Evolutionary conservation across 2,797 vertebrate genomes (phyloP), one percentile per base, ranked within the genome.

Genomic region (Rhodeus uyekii): DNA sequence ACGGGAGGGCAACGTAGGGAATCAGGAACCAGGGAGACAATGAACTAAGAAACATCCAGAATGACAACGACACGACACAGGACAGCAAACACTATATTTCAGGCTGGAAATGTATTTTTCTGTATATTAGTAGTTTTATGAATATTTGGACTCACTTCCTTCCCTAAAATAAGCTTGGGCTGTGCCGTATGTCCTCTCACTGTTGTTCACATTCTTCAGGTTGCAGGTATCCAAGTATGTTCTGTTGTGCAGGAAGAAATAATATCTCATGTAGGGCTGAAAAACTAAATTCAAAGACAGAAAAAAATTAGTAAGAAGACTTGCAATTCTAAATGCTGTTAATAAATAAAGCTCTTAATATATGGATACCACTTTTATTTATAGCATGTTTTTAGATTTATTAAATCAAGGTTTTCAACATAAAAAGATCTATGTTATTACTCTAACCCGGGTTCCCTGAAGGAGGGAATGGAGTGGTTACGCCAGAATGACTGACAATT

Each of bases 221-320:
- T 91, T 91, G 86, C 95, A 95, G 48, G 88, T 89, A 0, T 87
- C 46, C 53, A 85, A 90, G 58, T 90, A 5, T 32, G 87, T 83
- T 85, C 94, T 86, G 0, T 64, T 63, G 72, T 95, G 92, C 42
- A 97, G 87, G 44, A 88, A 87, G 85, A 96, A 88, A 85, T 72
- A 91, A 88, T 98, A 96, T 82, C 92, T 92, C 76, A 87, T 87
- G 78, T 92, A 94, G 3, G 93, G 90, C 87, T 95, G 85, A 85
- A 96, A 86, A 2, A 86, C 94, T 94, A 85, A 2, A 48, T 67
- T 38, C 0, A 24, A 67, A 16, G 3, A 76, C 36, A 12, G 9
- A 46, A 4, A 67, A 3, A 50, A 53, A 9, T n/a, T n/a, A 73
- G 6, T 9, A 3, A 36, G 7, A 36, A 36, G 7, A 36, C 14